Evolutionary conservation across 2,113 vertebrate genomes (phyloP).

Genomic region (Poicephalus meyeri): DNA sequence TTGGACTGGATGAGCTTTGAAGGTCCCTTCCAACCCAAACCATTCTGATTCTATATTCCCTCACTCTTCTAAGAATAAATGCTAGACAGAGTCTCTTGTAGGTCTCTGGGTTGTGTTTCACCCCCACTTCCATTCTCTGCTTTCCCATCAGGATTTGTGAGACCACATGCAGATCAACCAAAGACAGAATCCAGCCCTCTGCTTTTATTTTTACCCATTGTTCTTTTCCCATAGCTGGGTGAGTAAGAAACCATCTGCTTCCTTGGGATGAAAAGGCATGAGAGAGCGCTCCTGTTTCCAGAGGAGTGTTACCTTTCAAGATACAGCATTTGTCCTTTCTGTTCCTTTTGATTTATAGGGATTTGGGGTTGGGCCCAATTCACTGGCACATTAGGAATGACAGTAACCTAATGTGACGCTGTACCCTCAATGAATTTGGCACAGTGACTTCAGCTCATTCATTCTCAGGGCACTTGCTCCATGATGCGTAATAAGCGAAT

Average conservation of each 20-base stretch:
- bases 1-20: neutral
- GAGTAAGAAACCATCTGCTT: conserved; percentile 17
- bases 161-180: neutral
- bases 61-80: neutral
- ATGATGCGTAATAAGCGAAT: neutral
- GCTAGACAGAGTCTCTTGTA: neutral
- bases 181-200: neutral
- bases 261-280: neutral
- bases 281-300: neutral
- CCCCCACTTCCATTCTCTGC: neutral
- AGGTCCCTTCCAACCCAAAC: neutral
- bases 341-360: neutral
- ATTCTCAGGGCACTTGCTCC: neutral
- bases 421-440: conserved; percentile 16
- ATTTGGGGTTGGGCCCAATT: neutral
- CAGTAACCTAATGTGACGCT: neutral
- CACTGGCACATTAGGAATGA: neutral
- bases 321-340: conserved; percentile 2
- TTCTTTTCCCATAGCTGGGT: neutral
- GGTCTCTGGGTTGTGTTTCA: neutral
- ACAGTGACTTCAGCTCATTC: neutral
- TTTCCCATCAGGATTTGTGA: neutral
- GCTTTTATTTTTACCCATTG: conserved; percentile 26
- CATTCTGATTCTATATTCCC: neutral
- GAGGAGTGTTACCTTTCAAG: neutral